A percentile compares a stretch with the other conserved stretches of the same genome.
Evolutionary conservation across 2,888 invertebrate genomes (phyloP).

Genomic region (Pharmacophagus antenor): DNA sequence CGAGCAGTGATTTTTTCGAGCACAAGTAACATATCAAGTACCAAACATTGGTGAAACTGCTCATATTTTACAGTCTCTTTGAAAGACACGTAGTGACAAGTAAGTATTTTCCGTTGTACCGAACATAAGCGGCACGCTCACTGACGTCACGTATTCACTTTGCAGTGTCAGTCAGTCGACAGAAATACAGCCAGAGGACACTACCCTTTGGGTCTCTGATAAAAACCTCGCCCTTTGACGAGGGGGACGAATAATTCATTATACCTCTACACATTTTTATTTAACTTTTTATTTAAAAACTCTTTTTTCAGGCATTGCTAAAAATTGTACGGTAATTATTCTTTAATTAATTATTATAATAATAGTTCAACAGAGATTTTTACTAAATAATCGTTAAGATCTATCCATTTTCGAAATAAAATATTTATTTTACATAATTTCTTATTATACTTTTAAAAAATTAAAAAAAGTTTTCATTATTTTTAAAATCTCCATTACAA

Average conservation of each 20-base stretch:
- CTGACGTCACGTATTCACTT: conserved; percentile 24
- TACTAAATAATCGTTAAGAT: too few species aligned
- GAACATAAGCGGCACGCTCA: conserved; percentile 16
- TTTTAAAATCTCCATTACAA: too few species aligned
- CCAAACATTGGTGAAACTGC: conserved; percentile 17
- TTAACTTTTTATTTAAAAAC: too few species aligned
- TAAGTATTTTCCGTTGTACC: conserved; percentile 23
- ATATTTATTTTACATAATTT: too few species aligned
- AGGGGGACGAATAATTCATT: background rate
- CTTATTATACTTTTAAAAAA: too few species aligned
- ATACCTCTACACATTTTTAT: too few species aligned
- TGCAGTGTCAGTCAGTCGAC: conserved; percentile 21
- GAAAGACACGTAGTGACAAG: conserved; percentile 21
- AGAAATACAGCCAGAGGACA: conserved; percentile 16
- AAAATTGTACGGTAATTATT: too few species aligned
- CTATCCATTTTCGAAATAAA: too few species aligned
- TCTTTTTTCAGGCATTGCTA: too few species aligned
- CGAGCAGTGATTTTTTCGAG: conserved; percentile 12
- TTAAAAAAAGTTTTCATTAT: too few species aligned
- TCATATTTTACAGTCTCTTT: conserved; percentile 15
- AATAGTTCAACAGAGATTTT: too few species aligned
- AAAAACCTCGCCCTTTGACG: background rate
- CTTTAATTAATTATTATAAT: too few species aligned
- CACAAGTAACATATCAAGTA: conserved; percentile 14
- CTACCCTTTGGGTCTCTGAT: background rate